Evolutionary conservation across 2,113 vertebrate genomes (phyloP).

Genomic region (Piprites chloris): DNA sequence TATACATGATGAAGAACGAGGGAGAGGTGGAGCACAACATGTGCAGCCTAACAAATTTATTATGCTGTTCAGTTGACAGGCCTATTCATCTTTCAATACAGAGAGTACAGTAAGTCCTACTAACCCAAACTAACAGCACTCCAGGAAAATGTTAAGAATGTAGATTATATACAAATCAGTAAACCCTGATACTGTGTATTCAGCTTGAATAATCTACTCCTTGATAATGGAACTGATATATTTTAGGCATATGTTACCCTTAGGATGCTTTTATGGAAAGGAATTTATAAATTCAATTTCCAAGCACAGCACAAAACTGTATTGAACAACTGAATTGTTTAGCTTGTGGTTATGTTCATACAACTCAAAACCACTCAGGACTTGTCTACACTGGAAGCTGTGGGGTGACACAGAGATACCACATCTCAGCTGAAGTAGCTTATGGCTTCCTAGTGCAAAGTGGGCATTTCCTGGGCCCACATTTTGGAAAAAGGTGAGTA

Average conservation of each 20-base stretch:
- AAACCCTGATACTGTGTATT: constrained; percentile 31
- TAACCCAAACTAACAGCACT: constrained; percentile 50
- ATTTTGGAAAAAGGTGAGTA: background rate
- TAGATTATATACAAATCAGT: constrained; percentile 29
- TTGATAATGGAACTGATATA: background rate
- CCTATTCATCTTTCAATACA: constrained; percentile 49
- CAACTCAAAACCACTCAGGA: background rate
- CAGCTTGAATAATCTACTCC: constrained; percentile 31
- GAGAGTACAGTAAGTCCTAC: constrained; percentile 40
- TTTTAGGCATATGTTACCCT: constrained; percentile 18
- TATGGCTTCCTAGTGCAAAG: background rate
- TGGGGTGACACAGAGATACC: background rate
- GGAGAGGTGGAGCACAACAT: constrained; percentile 10
- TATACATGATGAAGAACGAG: constrained; percentile 12
- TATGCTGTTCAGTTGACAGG: constrained; percentile 7
- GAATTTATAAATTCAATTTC: background rate
- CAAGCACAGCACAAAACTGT: background rate
- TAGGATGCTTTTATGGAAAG: background rate
- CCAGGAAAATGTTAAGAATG: constrained; percentile 58
- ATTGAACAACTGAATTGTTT: background rate
- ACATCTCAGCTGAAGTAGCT: background rate
- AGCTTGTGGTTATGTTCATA: background rate
- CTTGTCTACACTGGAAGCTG: background rate
- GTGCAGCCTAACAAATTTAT: constrained; percentile 64
- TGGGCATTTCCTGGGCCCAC: background rate